Conservation (phyloP, 1,140 invertebrate species). For the Drosophila busckii region DNA sequence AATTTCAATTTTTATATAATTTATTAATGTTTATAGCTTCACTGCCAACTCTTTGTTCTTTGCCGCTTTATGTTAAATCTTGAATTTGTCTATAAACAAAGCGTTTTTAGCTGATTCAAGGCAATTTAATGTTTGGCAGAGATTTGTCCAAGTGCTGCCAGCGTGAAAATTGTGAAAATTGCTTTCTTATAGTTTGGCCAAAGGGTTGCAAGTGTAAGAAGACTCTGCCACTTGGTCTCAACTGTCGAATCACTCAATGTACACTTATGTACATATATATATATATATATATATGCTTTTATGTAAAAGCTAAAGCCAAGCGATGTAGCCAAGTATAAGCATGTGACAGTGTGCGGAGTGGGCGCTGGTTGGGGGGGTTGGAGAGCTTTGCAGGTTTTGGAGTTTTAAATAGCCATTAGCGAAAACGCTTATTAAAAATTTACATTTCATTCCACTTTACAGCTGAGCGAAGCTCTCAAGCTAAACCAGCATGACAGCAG, state of each 20-base stretch:
- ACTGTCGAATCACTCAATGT: conserved; percentile 53
- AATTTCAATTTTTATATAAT: too few relatives aligned
- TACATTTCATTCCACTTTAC: conserved; percentile 78
- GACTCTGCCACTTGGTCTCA: conserved; percentile 8
- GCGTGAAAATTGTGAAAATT: conserved; percentile 59
- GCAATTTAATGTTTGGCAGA: too few relatives aligned
- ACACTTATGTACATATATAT: conserved; percentile 24
- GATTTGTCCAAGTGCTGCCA: too few relatives aligned
- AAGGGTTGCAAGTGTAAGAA: conserved; percentile 2
- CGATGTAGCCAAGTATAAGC: conserved; percentile 22
- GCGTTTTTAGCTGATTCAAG: too few relatives aligned
- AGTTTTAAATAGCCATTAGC: conserved; percentile 79
- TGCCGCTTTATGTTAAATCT: too few relatives aligned
- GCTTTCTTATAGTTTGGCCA: conserved; percentile 54
- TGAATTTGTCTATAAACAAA: too few relatives aligned
- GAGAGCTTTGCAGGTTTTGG: conserved; percentile 49
- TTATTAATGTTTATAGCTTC: too few relatives aligned
- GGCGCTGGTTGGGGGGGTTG: too few relatives aligned
- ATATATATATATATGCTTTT: neutral
- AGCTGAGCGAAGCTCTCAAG: conserved; percentile 71
- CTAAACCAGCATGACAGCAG: conserved; percentile 15
- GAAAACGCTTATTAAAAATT: conserved; percentile 79
- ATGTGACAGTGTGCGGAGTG: neutral
- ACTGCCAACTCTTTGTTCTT: too few relatives aligned
- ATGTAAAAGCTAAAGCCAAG: neutral